These are phyloP conservation scores for Brachionus calyciflorus DNA, from an alignment of 1,140 invertebrate genomes.

Conservation along the genomic window DNA sequence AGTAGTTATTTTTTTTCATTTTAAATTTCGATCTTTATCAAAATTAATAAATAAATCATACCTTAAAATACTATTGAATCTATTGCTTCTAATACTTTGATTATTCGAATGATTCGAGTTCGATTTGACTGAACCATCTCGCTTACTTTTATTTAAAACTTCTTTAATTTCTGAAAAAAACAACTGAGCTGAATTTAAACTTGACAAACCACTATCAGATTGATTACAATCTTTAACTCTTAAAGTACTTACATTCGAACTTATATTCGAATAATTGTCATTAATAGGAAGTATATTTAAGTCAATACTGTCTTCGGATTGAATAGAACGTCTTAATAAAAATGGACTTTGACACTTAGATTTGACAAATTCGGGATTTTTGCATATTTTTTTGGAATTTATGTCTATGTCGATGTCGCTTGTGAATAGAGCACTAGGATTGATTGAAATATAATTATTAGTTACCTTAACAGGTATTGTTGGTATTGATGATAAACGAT, in stretches of 20 bases:
- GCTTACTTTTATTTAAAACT: not conserved
- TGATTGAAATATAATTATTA: not conserved
- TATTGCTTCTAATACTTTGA: slow-evolving; percentile 1
- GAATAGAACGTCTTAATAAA: slow-evolving; percentile 5
- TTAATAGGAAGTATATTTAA: not conserved
- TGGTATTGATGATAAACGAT: not conserved
- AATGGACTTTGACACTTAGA: slow-evolving; percentile 18
- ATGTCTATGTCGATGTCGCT: not conserved
- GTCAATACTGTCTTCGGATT: not conserved
- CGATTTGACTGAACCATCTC: not conserved
- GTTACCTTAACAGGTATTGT: slow-evolving; percentile 21
- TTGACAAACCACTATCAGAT: slow-evolving; percentile 15
- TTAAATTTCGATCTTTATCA: not conserved
- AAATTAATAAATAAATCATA: not conserved
- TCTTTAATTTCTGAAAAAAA: slow-evolving; percentile 23
- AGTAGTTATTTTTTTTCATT: too few species aligned
- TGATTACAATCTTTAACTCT: not conserved
- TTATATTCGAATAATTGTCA: slow-evolving; percentile 8
- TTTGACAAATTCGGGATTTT: not conserved
- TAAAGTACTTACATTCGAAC: slow-evolving; percentile 18
- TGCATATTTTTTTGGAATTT: not conserved
- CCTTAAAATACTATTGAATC: not conserved
- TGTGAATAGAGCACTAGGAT: not conserved
- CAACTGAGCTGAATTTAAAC: slow-evolving; percentile 34
- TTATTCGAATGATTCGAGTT: not conserved